Conservation (phyloP, 2,888 invertebrate species). For the Acanthosepion pharaonis region DNA sequence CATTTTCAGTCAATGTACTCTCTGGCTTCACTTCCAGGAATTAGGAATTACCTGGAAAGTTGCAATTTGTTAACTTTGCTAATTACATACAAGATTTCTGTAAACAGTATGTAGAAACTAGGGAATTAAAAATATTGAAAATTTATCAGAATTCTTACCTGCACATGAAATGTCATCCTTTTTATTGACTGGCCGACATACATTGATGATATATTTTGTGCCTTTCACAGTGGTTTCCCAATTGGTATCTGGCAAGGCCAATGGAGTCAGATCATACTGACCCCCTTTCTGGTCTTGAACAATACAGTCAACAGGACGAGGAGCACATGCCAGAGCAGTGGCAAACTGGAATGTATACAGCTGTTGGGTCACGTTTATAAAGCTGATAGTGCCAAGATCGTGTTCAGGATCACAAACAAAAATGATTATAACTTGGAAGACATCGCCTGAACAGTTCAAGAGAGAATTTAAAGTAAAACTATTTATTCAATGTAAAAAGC, state of each 20-base stretch:
- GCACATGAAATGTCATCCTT: constrained; percentile 60
- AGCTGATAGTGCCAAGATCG: constrained; percentile 57
- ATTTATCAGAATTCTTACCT: constrained; percentile 57
- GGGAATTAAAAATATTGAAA: background rate
- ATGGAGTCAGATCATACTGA: constrained; percentile 67
- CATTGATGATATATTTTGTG: constrained; percentile 70
- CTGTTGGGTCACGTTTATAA: constrained; percentile 54
- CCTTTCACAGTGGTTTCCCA: constrained; percentile 66
- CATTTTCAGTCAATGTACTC: too few relatives aligned
- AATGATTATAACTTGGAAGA: constrained; percentile 56
- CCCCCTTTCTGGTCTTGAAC: constrained; percentile 63
- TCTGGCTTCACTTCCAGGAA: background rate
- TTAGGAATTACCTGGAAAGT: background rate
- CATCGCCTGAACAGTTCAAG: constrained; percentile 55
- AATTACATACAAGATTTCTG: too few relatives aligned
- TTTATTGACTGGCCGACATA: constrained; percentile 70
- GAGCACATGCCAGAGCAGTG: constrained; percentile 67
- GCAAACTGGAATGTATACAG: constrained; percentile 61
- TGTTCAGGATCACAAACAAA: constrained; percentile 60
- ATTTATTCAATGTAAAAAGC: background rate
- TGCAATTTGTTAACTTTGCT: too few relatives aligned
- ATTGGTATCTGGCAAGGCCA: constrained; percentile 59
- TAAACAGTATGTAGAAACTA: too few relatives aligned
- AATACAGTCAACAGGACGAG: constrained; percentile 64
- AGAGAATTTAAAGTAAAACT: background rate